Evolutionary conservation across 2,888 invertebrate genomes (phyloP), one percentile per base, ranked within the genome.

Genomic region (Asteroscopus sphinx): DNA sequence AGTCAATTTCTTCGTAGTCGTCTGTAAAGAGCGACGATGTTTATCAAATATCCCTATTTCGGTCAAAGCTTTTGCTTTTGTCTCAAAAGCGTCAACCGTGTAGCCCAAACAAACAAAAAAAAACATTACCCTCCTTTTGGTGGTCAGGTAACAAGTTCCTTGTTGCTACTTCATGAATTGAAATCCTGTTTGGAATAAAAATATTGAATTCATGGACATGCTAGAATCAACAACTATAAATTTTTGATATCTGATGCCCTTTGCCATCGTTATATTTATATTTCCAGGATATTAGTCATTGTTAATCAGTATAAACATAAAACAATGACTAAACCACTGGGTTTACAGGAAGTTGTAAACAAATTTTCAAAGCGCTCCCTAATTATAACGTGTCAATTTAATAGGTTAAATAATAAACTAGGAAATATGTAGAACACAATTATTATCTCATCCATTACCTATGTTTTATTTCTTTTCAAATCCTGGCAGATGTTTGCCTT

Each of bases 1-100:
- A 81, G 67, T 54, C 57, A 54, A 61, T 73, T 80, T 77, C 71
- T 72, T 53, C 67, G 67, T 71, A 73, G 48, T 16, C 56, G 13
- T 40, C 41, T 52, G 45, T 66, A 15, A 41, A 48, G 37, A 66
- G 40, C 54, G 39, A 30, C 17, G 55, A 56, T 66, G 52, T 53
- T 49, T 71, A 59, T 52, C 45, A 54, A 53, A 54, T 59, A 60
- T 44, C 71, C 71, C 40, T 52, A 54, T 58, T 32, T 42, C 48
- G 51, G 51, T 53, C 39, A 56, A 62, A 55, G 40, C 42, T 52
- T 26, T 16, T 9, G 35, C 49, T 39, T 55, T 69, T 51, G 57
- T 57, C 44, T 69, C 39, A 30, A 58, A 52, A 52, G 35, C 16
- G 37, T 41, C 15, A 30, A 46, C 41, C 47, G 35, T 68, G 15